Percentiles rank a stretch among this genome's conserved stretches.
Evolutionary conservation across 2,888 invertebrate species (phyloP).

Genomic region (Brenthis ino): DNA sequence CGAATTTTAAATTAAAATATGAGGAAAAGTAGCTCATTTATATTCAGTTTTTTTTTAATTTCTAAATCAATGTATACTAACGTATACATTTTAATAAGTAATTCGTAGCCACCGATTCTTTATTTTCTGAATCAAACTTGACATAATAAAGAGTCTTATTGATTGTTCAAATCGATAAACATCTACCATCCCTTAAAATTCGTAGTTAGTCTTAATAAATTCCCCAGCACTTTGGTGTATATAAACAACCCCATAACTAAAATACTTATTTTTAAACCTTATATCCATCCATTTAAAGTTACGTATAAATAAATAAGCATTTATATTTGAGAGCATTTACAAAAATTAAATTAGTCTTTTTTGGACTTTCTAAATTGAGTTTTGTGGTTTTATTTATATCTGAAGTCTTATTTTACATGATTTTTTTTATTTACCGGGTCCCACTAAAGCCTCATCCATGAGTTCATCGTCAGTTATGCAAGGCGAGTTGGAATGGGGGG

Average conservation of each 20-base stretch:
- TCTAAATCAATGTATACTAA: no score
- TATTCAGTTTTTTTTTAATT: no score
- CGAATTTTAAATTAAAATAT: no score
- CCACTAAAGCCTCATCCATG: conserved; percentile 93
- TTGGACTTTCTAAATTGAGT: conserved; percentile 10
- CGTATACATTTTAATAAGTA: no score
- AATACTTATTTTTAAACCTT: neutral
- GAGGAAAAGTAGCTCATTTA: no score
- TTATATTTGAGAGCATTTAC: neutral
- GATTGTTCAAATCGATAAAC: neutral
- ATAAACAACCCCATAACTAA: conserved; percentile 1
- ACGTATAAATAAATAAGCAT: conserved; percentile 17
- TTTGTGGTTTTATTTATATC: neutral
- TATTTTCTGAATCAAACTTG: neutral
- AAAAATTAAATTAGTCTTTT: conserved; percentile 4
- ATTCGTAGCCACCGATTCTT: no score
- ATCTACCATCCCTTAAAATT: neutral
- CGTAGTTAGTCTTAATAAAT: conserved; percentile 7
- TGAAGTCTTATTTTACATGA: neutral
- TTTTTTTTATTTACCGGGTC: conserved; percentile 85
- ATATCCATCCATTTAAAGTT: neutral
- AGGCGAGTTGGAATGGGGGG: conserved; percentile 87
- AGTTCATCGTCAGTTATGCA: conserved; percentile 94
- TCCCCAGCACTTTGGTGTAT: conserved; percentile 11
- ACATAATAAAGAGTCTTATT: neutral